Percentiles rank a stretch among this genome's conserved stretches.
These are phyloP conservation scores for Salvelinus namaycush DNA, from an alignment of 2,113 vertebrate species.

Conservation along the genomic window DNA sequence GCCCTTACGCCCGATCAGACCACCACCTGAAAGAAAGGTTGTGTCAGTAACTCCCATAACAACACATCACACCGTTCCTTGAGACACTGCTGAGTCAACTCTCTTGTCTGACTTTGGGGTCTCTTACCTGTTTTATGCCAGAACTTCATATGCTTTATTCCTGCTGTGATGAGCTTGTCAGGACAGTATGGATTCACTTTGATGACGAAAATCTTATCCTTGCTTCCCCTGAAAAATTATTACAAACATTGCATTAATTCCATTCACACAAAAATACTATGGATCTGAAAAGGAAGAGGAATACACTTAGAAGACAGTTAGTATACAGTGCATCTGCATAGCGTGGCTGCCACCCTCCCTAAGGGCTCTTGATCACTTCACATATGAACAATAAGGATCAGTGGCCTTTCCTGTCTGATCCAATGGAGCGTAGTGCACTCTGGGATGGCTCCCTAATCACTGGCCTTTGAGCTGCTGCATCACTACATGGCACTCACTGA, in stretches of 20 bases:
- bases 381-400: conserved; percentile 9
- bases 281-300: not conserved
- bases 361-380: not conserved
- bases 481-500: not conserved
- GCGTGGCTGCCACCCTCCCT: not conserved
- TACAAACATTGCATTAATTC: not conserved
- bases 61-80: too few relatives aligned
- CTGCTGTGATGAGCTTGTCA: conserved; percentile 96
- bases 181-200: conserved; percentile 95
- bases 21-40: conserved; percentile 82
- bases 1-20: conserved; percentile 93
- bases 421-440: not conserved
- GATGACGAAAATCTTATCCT: conserved; percentile 98
- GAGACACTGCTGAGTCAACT: not conserved
- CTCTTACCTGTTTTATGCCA: conserved; percentile 94
- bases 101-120: too few relatives aligned
- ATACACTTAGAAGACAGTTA: not conserved
- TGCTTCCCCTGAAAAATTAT: conserved; percentile 87
- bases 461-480: conserved; percentile 10
- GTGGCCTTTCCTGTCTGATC: conserved; percentile 1
- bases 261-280: not conserved
- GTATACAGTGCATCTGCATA: not conserved
- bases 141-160: conserved; percentile 97
- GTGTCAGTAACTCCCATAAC: too few relatives aligned
- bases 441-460: not conserved